A percentile compares a stretch with the other conserved stretches of the same genome.
Conservation (phyloP, 2,113 vertebrate species). For the Tyrannus savana region DNA sequence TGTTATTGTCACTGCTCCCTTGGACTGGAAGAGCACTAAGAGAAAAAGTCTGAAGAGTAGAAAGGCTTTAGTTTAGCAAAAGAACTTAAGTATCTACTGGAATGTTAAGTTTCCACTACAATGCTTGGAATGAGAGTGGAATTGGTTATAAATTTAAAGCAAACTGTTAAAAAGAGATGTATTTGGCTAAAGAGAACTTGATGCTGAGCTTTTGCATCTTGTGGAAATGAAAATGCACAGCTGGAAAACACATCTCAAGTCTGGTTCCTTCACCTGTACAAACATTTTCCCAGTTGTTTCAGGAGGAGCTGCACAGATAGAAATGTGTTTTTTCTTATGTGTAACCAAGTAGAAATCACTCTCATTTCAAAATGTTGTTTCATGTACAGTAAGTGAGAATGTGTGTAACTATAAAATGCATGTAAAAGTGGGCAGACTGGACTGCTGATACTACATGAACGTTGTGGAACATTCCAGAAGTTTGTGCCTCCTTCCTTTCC, state of each 20-base stretch:
- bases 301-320: not conserved
- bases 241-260: rapidly evolving
- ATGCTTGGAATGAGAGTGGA: not conserved
- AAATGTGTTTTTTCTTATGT: not conserved
- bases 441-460: not conserved
- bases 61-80: not conserved
- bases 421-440: not conserved
- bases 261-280: not conserved
- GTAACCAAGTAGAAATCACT: not conserved
- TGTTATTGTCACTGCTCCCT: not conserved
- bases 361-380: not conserved
- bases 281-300: not conserved
- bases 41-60: not conserved
- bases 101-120: not conserved
- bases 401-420: rapidly evolving
- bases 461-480: too few species aligned
- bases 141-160: not conserved
- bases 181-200: not conserved
- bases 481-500: not conserved
- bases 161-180: not conserved
- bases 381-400: not conserved
- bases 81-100: not conserved
- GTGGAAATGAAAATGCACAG: not conserved
- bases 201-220: not conserved
- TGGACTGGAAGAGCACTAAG: not conserved